A percentile compares a stretch with the other conserved stretches of the same genome.
Conservation (phyloP, 2,113 vertebrate species). For the Apaloderma vittatum region DNA sequence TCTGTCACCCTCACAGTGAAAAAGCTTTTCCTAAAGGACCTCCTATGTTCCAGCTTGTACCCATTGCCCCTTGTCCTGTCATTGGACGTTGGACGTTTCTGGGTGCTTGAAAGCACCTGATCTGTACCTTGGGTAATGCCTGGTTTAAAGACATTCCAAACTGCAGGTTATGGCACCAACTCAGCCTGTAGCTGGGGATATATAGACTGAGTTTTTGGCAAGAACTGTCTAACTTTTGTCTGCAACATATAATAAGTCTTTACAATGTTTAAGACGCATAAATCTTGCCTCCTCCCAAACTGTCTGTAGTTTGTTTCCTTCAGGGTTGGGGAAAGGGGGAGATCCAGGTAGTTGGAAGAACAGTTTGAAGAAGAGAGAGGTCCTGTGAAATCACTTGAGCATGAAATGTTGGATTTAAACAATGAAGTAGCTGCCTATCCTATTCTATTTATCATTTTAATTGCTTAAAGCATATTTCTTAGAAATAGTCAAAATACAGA, state of each 20-base stretch:
- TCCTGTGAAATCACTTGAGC: conserved; percentile 61
- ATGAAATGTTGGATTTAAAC: conserved; percentile 69
- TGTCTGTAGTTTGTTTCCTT: conserved; percentile 64
- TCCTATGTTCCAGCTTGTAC: too few relatives aligned
- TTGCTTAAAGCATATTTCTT: conserved; percentile 65
- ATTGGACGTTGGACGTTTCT: too few relatives aligned
- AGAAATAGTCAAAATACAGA: conserved; percentile 79
- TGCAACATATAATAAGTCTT: conserved; percentile 51
- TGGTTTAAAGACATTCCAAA: conserved; percentile 14
- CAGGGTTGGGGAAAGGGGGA: neutral
- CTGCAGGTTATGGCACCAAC: conserved; percentile 34
- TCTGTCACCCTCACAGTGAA: too few relatives aligned
- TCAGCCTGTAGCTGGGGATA: conserved; percentile 22
- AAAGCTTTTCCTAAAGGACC: too few relatives aligned
- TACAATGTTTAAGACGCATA: conserved; percentile 62
- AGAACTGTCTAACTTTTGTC: conserved; percentile 61
- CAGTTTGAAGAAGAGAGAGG: conserved; percentile 50
- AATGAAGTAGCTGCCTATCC: conserved; percentile 68
- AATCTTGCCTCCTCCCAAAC: conserved; percentile 53
- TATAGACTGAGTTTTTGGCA: conserved; percentile 39
- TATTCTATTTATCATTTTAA: conserved; percentile 77
- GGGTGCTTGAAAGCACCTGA: conserved; percentile 46
- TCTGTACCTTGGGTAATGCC: conserved; percentile 36
- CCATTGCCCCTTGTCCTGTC: too few relatives aligned
- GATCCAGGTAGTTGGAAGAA: conserved; percentile 57